These are phyloP conservation scores for Mesochorus sp. DNA, from an alignment of 2,888 invertebrate genomes.

Conservation along the genomic window DNA sequence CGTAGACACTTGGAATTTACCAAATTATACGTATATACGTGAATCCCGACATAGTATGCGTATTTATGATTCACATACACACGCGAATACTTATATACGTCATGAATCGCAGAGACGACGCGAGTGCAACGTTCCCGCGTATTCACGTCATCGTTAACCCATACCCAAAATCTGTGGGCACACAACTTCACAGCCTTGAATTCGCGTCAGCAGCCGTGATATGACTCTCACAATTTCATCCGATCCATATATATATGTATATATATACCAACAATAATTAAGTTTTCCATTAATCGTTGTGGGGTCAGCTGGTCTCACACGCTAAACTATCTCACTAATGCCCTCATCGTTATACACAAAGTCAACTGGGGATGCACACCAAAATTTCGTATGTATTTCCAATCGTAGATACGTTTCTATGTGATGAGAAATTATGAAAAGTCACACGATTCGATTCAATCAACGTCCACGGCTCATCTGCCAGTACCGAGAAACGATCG, in stretches of 20 bases:
- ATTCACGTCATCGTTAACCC: constrained; percentile 10
- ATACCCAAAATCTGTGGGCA: background rate
- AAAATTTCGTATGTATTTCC: constrained; percentile 18
- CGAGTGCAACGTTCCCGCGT: background rate
- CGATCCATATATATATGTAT: constrained; percentile 59
- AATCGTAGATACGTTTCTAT: constrained; percentile 2
- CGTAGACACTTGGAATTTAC: constrained; percentile 39
- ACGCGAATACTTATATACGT: constrained; percentile 3
- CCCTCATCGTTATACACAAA: constrained; percentile 58
- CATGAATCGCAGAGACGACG: background rate
- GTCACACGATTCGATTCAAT: background rate
- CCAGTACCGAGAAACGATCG: no score
- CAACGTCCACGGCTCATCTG: background rate
- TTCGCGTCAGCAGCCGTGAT: constrained; percentile 9
- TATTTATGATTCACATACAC: constrained; percentile 9
- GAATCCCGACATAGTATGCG: constrained; percentile 20
- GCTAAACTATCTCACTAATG: constrained; percentile 66
- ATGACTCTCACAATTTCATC: constrained; percentile 34
- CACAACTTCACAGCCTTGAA: constrained; percentile 12
- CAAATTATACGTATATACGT: constrained; percentile 48
- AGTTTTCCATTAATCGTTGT: constrained; percentile 79
- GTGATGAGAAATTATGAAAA: background rate
- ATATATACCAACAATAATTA: constrained; percentile 74
- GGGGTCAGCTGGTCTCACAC: constrained; percentile 76
- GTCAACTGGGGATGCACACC: constrained; percentile 49